These are phyloP conservation scores for Sitta europaea DNA, from an alignment of 2,113 vertebrate genomes.

Conservation along the genomic window DNA sequence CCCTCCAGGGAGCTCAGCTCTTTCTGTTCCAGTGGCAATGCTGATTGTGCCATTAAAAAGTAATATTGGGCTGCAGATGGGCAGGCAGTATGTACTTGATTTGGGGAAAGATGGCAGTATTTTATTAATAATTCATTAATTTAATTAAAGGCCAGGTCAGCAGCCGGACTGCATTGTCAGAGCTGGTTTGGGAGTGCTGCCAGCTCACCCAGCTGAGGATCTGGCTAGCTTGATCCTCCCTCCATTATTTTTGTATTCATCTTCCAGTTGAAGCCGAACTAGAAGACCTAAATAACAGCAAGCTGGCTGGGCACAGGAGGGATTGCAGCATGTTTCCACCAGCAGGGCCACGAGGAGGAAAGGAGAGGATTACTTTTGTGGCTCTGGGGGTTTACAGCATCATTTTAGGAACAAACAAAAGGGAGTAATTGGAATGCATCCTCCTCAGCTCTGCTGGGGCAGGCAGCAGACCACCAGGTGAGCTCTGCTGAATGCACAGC, in stretches of 20 bases:
- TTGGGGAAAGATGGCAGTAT: not conserved
- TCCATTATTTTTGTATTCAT: not conserved
- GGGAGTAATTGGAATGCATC: not conserved
- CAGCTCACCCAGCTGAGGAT: conserved; percentile 7
- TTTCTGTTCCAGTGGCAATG: fast-evolving
- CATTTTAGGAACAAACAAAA: not conserved
- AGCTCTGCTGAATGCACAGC: not conserved
- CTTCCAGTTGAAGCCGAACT: conserved; percentile 32
- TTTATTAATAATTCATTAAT: not conserved
- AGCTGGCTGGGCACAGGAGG: not conserved
- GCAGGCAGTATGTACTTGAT: not conserved
- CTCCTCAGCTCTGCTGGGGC: not conserved
- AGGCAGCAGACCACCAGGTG: not conserved
- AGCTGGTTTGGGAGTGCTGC: not conserved
- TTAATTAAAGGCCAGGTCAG: not conserved
- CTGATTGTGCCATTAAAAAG: not conserved
- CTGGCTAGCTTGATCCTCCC: not conserved
- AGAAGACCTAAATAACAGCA: conserved; percentile 22
- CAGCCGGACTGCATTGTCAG: not conserved
- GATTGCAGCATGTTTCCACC: conserved; percentile 53
- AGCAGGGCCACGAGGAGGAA: conserved; percentile 22
- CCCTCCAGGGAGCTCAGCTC: not conserved
- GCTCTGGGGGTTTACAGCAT: not conserved
- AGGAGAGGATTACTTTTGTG: not conserved
- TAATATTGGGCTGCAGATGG: not conserved